Percentiles rank a stretch among this genome's conserved stretches.
Conservation (phyloP, 2,797 vertebrate genomes). For the Phyllotis vaccarum region DNA sequence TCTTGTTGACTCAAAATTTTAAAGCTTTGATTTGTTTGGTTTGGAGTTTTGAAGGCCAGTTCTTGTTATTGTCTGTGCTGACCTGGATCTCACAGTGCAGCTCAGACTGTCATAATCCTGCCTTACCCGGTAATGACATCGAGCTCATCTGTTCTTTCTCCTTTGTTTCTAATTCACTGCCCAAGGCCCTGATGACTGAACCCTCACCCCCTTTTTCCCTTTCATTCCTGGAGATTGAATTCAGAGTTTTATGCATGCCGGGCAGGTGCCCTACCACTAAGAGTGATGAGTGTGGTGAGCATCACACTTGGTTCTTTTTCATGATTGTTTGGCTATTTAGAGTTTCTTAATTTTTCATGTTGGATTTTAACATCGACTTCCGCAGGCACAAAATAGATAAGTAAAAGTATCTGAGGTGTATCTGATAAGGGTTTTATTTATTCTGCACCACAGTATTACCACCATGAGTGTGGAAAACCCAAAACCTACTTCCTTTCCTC, state of each 20-base stretch:
- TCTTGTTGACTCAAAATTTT: background rate
- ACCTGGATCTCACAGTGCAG: background rate
- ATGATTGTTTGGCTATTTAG: background rate
- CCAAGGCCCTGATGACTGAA: background rate
- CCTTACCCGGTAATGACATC: background rate
- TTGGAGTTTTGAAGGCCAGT: background rate
- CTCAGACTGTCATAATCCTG: background rate
- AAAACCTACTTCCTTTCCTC: background rate
- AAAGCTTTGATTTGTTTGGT: background rate
- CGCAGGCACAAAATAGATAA: too few relatives aligned
- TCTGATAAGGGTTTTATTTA: background rate
- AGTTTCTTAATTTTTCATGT: background rate
- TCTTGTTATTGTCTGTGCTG: background rate
- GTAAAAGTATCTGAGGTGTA: background rate
- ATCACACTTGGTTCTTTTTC: background rate
- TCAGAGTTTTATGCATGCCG: background rate
- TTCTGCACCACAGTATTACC: background rate
- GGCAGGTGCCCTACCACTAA: background rate
- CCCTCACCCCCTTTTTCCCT: background rate
- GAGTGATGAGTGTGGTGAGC: background rate
- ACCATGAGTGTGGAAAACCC: background rate
- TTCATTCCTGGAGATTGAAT: background rate
- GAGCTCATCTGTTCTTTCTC: background rate
- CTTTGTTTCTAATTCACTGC: background rate
- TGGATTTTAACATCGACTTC: background rate